Evolutionary conservation across 2,888 invertebrate genomes (phyloP).

Genomic region (Drosophila trichaetosa): DNA sequence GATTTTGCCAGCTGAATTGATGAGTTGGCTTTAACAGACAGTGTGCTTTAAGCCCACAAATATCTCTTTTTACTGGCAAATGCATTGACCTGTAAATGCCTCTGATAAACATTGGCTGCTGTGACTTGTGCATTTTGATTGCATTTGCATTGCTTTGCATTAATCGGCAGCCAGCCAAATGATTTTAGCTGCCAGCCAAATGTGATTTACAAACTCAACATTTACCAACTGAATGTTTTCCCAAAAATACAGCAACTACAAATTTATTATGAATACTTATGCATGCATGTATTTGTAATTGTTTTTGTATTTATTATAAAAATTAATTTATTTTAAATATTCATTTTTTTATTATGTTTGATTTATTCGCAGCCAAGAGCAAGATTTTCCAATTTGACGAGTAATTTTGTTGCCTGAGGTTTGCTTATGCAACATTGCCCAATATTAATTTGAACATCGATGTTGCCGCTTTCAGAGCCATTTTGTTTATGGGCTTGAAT

Average conservation of each 20-base stretch:
- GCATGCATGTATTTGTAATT: background rate
- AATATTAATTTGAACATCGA: background rate
- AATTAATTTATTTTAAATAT: background rate
- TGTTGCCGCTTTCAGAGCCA: no score
- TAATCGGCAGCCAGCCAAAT: constrained; percentile 8
- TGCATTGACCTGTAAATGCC: constrained; percentile 52
- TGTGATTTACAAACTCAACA: constrained; percentile 14
- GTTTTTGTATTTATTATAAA: background rate
- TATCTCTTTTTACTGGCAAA: constrained; percentile 22
- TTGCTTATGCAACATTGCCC: background rate
- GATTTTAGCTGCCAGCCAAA: constrained; percentile 1
- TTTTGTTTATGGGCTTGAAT: background rate
- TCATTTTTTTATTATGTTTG: background rate
- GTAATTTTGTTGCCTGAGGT: background rate
- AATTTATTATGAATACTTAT: background rate
- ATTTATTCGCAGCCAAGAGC: background rate
- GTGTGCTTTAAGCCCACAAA: constrained; percentile 56
- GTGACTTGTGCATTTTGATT: constrained; percentile 13
- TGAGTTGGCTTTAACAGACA: constrained; percentile 32
- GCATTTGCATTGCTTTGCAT: constrained; percentile 14
- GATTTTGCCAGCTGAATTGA: constrained; percentile 58
- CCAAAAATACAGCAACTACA: background rate
- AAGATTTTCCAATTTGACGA: background rate
- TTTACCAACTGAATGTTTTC: background rate
- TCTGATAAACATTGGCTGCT: constrained; percentile 46